Base-by-base conservation (phyloP, 2,888 invertebrate species). In the Parnassius glacialis region DNA sequence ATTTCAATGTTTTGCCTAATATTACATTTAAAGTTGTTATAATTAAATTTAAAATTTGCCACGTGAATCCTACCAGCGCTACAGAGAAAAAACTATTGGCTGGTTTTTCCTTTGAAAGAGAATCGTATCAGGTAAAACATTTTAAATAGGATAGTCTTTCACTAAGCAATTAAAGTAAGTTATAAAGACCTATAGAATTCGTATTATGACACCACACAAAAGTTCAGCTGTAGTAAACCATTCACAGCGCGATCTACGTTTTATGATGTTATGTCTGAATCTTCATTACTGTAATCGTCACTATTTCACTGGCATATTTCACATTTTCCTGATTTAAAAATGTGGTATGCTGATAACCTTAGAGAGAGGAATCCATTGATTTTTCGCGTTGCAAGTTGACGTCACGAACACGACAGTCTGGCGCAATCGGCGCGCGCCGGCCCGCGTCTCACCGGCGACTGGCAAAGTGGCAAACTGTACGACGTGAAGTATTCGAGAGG, bases 321-420 rank as follows among this genome's bases (percentile, higher is more conserved):
- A 85, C 87, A 87, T 90, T 90, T 90, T 90, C 85, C 69, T 76
- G 64, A 70, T 64, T 76, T 85, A 87, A 89, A 90, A 90, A 90
- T 91, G 90, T 90, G 89, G 88, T 88, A 90, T 90, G 90, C 90
- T 85, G 85, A 80, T 80, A 86, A 89, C 87, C 87, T 88, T 81
- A 80, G 76, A 75, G 80, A 75, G 76, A 77, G 82, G 80, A 79
- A 84, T 84, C 84, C 88, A 90, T 91, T 87, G 90, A 90, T 91
- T 90, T 90, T 89, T 89, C 87, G 85, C 85, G 84, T 74, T 81
- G 83, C 80, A 83, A 79, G 75, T 80, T 85, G 82, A 89, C 90
- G 90, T 89, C 87, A 88, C 81, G 68, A 74, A 70, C 81, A 83
- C 86, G 86, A 80, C 81, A 79, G 75, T 73, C 61, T 70, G 65